Evolutionary conservation across 2,113 vertebrate species (phyloP), one percentile per base, ranked within the genome.

Genomic region (Clarias batrachus): DNA sequence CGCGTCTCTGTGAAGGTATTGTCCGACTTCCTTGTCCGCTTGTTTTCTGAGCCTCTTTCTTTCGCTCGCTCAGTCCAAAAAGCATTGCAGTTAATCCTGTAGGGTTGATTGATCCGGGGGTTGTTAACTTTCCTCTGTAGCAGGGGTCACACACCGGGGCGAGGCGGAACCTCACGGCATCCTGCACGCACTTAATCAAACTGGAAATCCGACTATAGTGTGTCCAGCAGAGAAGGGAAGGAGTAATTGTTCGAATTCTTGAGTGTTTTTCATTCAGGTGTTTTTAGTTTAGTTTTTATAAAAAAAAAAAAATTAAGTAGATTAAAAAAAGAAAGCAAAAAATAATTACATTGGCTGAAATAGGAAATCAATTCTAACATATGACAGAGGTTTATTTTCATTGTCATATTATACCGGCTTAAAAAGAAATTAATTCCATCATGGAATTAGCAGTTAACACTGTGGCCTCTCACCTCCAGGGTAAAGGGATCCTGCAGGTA

Each of bases 21-120:
- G 81, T 87, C 80, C 14, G 73, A 11, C 71, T 87, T 81, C 68
- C 87, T 87, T 86, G 54, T 83, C 76, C 82, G 37, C 87, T 83
- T 12, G 71, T 80, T 85, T 19, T 59, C 66, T 84, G 56, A 54
- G 27, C 78, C 59, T 73, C 82, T 89, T 59, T 84, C 66, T 60
- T 60, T 76, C 82, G 21, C 59, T 30, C 60, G 71, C 62, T 59
- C 56, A 27, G 54, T 86, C 16, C 70, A 27, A 41, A 73, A 65
- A 54, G 78, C 21, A 60, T 54, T 41, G 10, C 17, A 52, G 41
- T 77, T 88, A 90, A 88, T 88, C 85, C 63, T 48, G 14, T 57
- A 86, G 79, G 82, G 52, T 62, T 83, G 87, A 90, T 87, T 80
- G 88, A 83, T 87, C 85, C 85, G 57, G 23, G 30, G 79, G 70